These are phyloP conservation scores for Epistrophella euchroma DNA, from an alignment of 2,888 invertebrate genomes.

Conservation along the genomic window DNA sequence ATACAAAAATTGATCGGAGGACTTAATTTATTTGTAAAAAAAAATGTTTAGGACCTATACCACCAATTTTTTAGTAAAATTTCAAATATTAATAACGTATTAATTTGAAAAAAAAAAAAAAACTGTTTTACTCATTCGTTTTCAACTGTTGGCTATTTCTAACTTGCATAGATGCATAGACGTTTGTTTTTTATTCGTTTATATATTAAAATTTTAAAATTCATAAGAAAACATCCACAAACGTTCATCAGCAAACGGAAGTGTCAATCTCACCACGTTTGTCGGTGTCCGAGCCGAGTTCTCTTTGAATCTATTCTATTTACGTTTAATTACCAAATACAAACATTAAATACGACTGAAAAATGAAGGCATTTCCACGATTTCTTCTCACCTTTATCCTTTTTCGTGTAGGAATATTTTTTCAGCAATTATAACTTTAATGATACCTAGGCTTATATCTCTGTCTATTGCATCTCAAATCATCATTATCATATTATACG, in stretches of 20 bases:
- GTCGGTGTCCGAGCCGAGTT: slow-evolving; percentile 17
- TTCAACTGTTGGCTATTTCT: too few relatives aligned
- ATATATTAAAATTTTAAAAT: too few relatives aligned
- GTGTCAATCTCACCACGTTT: slow-evolving; percentile 63
- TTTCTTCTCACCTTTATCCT: slow-evolving; percentile 5
- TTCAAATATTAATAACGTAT: too few relatives aligned
- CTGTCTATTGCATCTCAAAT: slow-evolving; percentile 21
- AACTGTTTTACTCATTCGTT: too few relatives aligned
- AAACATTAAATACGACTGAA: background rate
- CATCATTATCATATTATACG: background rate
- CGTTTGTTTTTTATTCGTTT: too few relatives aligned
- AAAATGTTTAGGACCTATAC: too few relatives aligned
- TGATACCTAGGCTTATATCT: background rate
- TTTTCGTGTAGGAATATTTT: background rate
- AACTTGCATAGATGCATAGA: too few relatives aligned
- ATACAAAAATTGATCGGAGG: too few relatives aligned
- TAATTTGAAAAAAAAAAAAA: too few relatives aligned
- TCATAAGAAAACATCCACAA: too few relatives aligned
- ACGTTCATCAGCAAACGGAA: slow-evolving; percentile 41
- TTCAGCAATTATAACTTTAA: slow-evolving; percentile 37
- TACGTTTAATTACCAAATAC: slow-evolving; percentile 61
- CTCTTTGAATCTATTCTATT: slow-evolving; percentile 46
- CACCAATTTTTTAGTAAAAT: too few relatives aligned
- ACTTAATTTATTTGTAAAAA: too few relatives aligned
- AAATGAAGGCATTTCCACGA: slow-evolving; percentile 21